A percentile compares a stretch with the other conserved stretches of the same genome.
Evolutionary conservation across 2,113 vertebrate genomes (phyloP).

Genomic region (Chloebia gouldiae): DNA sequence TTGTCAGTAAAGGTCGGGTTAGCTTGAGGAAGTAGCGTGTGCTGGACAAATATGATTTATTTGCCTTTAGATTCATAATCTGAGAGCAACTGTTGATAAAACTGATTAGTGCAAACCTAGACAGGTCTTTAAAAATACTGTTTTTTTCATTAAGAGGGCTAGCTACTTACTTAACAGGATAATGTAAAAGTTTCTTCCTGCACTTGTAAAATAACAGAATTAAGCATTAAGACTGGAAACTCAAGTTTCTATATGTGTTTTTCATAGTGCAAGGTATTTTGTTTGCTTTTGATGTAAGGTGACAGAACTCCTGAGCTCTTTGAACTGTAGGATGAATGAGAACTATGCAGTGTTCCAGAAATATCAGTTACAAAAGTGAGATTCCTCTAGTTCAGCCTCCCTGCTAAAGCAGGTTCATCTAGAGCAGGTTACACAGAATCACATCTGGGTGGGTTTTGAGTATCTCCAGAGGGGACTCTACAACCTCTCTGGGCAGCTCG

Average conservation of each 20-base stretch:
- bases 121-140: neutral
- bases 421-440: neutral
- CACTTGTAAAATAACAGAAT: neutral
- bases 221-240: neutral
- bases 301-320: neutral
- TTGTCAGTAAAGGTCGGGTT: neutral
- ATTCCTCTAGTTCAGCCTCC: neutral
- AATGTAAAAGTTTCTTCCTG: neutral
- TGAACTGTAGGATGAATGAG: neutral
- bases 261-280: rapidly evolving
- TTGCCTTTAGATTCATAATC: neutral
- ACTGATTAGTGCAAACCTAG: neutral
- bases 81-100: neutral
- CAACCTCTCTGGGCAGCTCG: neutral
- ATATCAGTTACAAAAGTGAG: neutral
- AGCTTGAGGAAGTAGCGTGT: rapidly evolving
- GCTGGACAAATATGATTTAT: neutral
- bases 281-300: neutral
- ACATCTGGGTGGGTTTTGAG: neutral
- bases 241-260: neutral
- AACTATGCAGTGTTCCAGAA: neutral
- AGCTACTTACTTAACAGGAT: neutral
- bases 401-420: neutral
- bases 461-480: neutral
- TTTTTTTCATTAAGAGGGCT: neutral